phyloP scores from a whole-genome alignment of 2,113 vertebrate genomes.

The Lophius piscatorius region DNA sequence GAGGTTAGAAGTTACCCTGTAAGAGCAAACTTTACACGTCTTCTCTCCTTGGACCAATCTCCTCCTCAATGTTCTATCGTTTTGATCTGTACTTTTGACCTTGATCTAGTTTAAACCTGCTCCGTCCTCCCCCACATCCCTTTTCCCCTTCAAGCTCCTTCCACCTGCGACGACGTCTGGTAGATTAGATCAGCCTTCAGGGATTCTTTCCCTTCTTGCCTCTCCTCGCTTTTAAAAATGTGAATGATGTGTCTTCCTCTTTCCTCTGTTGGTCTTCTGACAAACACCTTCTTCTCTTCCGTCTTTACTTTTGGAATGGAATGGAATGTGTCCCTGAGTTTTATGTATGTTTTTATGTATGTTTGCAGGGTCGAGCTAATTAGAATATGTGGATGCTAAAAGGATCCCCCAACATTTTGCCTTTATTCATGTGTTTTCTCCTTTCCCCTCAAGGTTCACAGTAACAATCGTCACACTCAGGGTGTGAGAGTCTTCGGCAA shows the following conservation, averaged over 20 bases:
- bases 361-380: constrained; percentile 6
- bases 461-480: constrained; percentile 90
- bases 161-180: constrained; percentile 7
- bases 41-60: not conserved
- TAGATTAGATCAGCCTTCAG: constrained; percentile 50
- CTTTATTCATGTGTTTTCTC: not conserved
- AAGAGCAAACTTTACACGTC: constrained; percentile 12
- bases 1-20: constrained; percentile 62
- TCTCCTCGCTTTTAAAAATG: constrained; percentile 39
- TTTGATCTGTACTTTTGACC: constrained; percentile 47
- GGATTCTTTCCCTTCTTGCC: constrained; percentile 24
- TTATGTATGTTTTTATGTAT: constrained; percentile 23
- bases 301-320: constrained; percentile 53
- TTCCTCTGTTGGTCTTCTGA: constrained; percentile 1
- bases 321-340: constrained; percentile 46
- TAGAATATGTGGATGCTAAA: constrained; percentile 9
- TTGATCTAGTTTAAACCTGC: constrained; percentile 12
- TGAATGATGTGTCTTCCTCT: constrained; percentile 10
- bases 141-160: constrained; percentile 18
- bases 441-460: constrained; percentile 84
- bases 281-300: constrained; percentile 1
- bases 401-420: constrained; percentile 11
- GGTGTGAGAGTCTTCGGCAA: constrained; percentile 87
- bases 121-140: constrained; percentile 21
- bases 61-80: constrained; percentile 2